Base-by-base conservation (phyloP, 2,888 invertebrate species). In the Dorcus hopei region DNA sequence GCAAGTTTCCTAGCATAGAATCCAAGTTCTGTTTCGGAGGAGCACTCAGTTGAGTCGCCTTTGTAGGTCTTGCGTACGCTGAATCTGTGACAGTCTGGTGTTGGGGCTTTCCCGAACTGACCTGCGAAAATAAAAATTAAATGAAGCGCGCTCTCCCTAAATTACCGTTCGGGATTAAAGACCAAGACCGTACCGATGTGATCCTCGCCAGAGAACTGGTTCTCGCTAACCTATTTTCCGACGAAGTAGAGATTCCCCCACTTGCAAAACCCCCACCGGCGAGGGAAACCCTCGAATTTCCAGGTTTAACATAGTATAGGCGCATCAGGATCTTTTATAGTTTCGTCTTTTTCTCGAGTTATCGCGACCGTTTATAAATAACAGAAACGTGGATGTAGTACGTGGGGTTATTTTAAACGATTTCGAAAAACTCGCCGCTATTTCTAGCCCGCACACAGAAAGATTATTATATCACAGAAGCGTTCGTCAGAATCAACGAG, bases 1-100 rank as follows among this genome's bases (percentile, higher is more conserved):
- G 95, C 70, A 95, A 85, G 69, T 90, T 93, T 69, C 95, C 95
- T 79, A 96, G 90, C 95, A 96, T 96, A 80, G 80, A 83, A 81
- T 84, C 84, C 73, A 84, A 77, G 75, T 84, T 83, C 64, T 76
- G 75, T 61, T 77, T 77, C 48, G 73, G 81, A 77, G 70, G 80
- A 76, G 67, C 66, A 54, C 68, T 70, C 66, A 67, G 71, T 58
- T 64, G 63, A 49, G 72, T 69, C 57, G 80, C 80, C 80, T 80
- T 82, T 77, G 80, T 81, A 75, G 82, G 83, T 79, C 85, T 87
- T 65, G 88, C 88, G 87, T 89, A 88, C 54, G 84, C 82, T 45
- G 84, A 83, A 71, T 88, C 88, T 65, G 85, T 84, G 64, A 87
- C 85, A 68, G 86, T 85, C 70, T 87, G 85, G 65, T 82, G 84